Conservation (phyloP, 2,888 invertebrate genomes). For the Lacanobia wlatinum region DNA sequence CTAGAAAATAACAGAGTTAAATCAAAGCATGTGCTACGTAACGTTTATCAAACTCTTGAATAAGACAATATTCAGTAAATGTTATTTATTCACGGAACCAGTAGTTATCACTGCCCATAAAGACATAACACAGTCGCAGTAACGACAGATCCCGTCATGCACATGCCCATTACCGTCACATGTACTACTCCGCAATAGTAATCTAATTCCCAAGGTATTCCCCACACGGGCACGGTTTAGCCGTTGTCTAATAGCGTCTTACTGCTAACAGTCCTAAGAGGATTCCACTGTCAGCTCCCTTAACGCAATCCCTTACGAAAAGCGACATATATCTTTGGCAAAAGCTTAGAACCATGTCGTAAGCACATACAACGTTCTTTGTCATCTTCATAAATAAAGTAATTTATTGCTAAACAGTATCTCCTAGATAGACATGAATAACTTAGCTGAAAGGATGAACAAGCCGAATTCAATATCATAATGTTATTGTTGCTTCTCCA, state of each 20-base stretch:
- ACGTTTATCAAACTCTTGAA: too few species aligned
- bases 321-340: constrained; percentile 22
- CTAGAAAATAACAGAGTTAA: too few species aligned
- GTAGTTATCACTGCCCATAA: neutral
- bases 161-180: constrained; percentile 17
- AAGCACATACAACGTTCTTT: constrained; percentile 7
- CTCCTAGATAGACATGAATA: constrained; percentile 52
- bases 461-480: constrained; percentile 58
- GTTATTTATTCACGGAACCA: too few species aligned
- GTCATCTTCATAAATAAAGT: constrained; percentile 45
- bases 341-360: constrained; percentile 4
- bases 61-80: too few species aligned
- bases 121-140: neutral
- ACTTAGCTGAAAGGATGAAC: constrained; percentile 52
- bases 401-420: constrained; percentile 57
- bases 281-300: constrained; percentile 35
- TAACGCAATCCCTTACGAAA: constrained; percentile 26
- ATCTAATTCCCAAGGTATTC: constrained; percentile 19
- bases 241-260: constrained; percentile 21
- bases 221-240: constrained; percentile 12
- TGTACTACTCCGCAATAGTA: neutral
- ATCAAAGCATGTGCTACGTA: too few species aligned
- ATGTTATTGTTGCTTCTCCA: constrained; percentile 57
- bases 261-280: constrained; percentile 30
- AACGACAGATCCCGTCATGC: constrained; percentile 6